A percentile compares a stretch with the other conserved stretches of the same genome.
Conservation (phyloP, 2,888 invertebrate genomes). For the Macrosiphum euphorbiae region DNA sequence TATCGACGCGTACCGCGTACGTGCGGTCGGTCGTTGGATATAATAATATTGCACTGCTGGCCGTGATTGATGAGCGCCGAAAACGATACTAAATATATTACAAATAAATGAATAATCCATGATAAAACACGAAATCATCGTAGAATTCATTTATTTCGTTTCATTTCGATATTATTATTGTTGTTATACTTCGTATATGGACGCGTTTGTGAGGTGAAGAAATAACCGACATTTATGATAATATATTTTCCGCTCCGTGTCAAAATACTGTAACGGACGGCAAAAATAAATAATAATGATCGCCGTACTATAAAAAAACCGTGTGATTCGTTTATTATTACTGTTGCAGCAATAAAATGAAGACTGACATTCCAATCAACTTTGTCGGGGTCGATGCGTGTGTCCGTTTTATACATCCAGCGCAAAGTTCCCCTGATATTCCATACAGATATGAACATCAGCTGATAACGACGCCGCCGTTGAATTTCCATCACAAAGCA, state of each 20-base stretch:
- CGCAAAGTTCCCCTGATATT: neutral
- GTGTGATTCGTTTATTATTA: neutral
- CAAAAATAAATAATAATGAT: neutral
- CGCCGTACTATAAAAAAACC: neutral
- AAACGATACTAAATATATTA: neutral
- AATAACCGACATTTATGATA: neutral
- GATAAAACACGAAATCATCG: neutral
- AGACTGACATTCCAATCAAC: neutral
- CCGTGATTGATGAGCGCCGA: neutral
- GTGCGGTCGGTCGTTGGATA: neutral
- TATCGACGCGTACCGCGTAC: neutral
- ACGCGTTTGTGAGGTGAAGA: neutral
- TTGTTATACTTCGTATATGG: neutral
- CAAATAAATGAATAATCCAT: neutral
- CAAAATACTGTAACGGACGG: neutral
- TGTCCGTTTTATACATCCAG: neutral
- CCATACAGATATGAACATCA: neutral
- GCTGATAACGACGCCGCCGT: neutral
- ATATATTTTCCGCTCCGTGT: neutral
- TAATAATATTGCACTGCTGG: neutral
- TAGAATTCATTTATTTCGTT: neutral
- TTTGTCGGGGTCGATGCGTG: neutral
- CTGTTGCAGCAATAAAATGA: neutral
- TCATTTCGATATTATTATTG: neutral
- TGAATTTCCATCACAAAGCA: slow-evolving; percentile 36